phyloP scores from a whole-genome alignment of 2,113 vertebrate genomes.

The Oreotragus oreotragus region DNA sequence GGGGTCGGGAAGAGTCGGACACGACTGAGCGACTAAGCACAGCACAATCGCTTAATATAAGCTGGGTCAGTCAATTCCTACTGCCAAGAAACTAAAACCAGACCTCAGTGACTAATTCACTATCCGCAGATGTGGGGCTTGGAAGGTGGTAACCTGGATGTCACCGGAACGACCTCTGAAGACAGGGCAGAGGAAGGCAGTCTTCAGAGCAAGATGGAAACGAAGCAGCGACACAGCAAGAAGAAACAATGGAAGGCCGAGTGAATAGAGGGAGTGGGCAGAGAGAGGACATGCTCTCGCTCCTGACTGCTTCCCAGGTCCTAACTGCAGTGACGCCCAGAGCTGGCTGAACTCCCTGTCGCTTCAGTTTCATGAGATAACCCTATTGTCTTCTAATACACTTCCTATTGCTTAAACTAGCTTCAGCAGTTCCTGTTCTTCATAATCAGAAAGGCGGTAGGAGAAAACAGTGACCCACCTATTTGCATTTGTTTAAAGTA shows the following conservation, averaged over 20 bases:
- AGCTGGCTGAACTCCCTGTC: background rate
- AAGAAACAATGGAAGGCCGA: background rate
- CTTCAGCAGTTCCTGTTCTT: background rate
- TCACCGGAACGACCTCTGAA: background rate
- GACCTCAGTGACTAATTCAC: background rate
- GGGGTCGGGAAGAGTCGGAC: background rate
- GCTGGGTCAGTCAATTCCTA: background rate
- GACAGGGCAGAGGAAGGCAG: background rate
- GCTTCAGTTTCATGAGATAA: background rate
- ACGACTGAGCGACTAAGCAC: accelerated
- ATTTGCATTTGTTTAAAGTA: constrained; percentile 21
- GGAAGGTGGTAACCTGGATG: background rate
- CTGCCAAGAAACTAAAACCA: background rate
- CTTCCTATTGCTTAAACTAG: background rate
- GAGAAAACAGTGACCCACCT: background rate
- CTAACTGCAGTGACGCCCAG: background rate
- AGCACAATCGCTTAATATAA: background rate
- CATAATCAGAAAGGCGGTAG: background rate
- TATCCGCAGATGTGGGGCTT: background rate
- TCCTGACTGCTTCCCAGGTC: background rate
- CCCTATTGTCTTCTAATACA: background rate
- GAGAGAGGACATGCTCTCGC: background rate
- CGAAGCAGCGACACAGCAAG: background rate
- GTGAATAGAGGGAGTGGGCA: background rate
- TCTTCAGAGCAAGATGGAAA: background rate